phyloP scores from a whole-genome alignment of 1,140 invertebrate genomes.

The Apis florea region DNA sequence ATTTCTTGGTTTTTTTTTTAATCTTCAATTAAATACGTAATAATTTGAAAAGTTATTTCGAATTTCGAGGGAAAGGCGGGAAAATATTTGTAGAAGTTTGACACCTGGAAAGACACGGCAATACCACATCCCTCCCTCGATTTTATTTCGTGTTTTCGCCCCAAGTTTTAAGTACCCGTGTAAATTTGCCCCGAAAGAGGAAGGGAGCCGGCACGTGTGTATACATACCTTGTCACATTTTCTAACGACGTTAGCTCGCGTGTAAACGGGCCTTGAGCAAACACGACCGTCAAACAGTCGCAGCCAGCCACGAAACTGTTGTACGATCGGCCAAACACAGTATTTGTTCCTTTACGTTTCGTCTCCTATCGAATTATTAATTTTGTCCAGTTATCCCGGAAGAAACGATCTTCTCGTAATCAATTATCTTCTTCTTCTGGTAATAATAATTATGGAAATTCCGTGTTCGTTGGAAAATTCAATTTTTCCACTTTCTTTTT shows the following conservation, averaged over 20 bases:
- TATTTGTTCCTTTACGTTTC: conserved; percentile 15
- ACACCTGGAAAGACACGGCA: background rate
- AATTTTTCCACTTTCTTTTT: no score
- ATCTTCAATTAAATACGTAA: no score
- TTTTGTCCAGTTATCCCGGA: background rate
- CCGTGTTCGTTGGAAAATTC: background rate
- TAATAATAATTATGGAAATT: background rate
- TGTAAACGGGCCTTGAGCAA: conserved; percentile 59
- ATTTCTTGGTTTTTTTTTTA: no score
- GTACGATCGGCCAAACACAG: conserved; percentile 30
- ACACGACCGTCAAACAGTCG: conserved; percentile 64
- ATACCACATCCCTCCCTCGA: conserved; percentile 21
- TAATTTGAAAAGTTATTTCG: no score
- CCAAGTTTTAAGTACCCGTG: conserved; percentile 50
- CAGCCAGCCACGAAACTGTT: conserved; percentile 53
- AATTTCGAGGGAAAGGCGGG: background rate
- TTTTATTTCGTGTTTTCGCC: conserved; percentile 37
- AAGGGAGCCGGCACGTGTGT: conserved; percentile 55
- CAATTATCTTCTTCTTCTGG: background rate
- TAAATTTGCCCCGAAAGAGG: conserved; percentile 61
- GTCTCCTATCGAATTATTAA: conserved; percentile 29
- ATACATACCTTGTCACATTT: conserved; percentile 60
- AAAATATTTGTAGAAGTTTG: conserved; percentile 1
- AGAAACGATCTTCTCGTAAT: no score
- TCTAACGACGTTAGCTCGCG: conserved; percentile 56